Evolutionary conservation across 2,797 vertebrate genomes (phyloP).

Genomic region (Chaunax sp.): DNA sequence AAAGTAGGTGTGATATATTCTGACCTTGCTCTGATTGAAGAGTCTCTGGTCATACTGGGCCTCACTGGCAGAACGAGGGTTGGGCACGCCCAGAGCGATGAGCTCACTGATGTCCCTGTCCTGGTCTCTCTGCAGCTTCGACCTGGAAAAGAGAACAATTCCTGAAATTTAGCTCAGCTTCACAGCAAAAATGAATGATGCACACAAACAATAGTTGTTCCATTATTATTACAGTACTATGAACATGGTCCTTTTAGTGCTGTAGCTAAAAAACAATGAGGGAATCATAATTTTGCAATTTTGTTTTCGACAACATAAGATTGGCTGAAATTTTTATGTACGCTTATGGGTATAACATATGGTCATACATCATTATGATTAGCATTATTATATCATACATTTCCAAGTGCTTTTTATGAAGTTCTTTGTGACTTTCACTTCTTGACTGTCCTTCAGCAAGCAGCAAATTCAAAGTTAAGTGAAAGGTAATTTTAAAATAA

Average conservation of each 20-base stretch:
- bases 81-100: conserved; percentile 94
- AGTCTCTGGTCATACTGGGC: conserved; percentile 96
- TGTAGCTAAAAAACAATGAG: too few species aligned
- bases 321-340: neutral
- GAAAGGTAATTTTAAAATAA: conserved; percentile 56
- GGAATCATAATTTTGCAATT: too few species aligned
- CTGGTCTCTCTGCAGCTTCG: conserved; percentile 96
- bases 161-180: neutral
- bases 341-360: neutral
- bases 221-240: neutral
- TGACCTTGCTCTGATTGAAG: conserved; percentile 96
- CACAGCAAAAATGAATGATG: neutral
- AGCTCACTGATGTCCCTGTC: conserved; percentile 97
- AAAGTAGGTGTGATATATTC: fast-evolving
- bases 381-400: too few species aligned
- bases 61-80: conserved; percentile 90
- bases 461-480: conserved; percentile 45
- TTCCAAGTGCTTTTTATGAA: neutral
- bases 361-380: too few species aligned
- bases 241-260: neutral
- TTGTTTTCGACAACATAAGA: too few species aligned
- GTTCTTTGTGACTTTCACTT: conserved; percentile 31
- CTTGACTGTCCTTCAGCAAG: conserved; percentile 41
- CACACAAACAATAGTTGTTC: neutral
- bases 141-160: conserved; percentile 77